Conservation (phyloP, 64 coral and sea anemone genomes). For the Montipora capricornis region DNA sequence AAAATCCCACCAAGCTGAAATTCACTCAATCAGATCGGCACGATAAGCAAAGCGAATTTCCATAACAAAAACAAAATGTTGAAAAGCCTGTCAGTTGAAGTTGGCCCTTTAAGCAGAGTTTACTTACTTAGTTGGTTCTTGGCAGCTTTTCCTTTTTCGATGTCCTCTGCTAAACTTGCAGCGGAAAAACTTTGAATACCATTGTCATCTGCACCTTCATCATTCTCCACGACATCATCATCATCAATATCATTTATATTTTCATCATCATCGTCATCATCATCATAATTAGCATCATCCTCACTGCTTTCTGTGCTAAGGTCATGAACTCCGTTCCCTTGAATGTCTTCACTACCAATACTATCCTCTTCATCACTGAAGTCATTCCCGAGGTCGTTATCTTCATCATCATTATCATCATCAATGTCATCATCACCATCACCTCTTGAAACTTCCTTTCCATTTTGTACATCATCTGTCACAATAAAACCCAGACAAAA, state of each 20-base stretch:
- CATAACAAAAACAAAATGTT: no score
- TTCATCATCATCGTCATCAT: conserved; percentile 13
- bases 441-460: background rate
- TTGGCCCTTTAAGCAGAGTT: no score
- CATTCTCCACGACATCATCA: background rate
- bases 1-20: no score
- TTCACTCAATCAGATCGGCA: no score
- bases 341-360: background rate
- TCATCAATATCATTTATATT: conserved; percentile 22
- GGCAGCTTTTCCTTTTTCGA: conserved; percentile 86
- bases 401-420: conserved; percentile 5
- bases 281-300: background rate
- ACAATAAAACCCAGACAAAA: background rate
- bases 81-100: no score
- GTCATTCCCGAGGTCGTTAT: background rate
- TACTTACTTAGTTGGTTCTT: conserved; percentile 86
- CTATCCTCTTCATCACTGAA: background rate
- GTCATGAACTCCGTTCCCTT: background rate
- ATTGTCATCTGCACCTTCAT: conserved; percentile 36
- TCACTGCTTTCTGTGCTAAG: conserved; percentile 26
- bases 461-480: background rate
- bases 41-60: no score
- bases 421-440: background rate
- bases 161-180: conserved; percentile 75
- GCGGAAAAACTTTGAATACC: conserved; percentile 74